phyloP scores from a whole-genome alignment of 1,140 invertebrate genomes.

The Bicyclus anynana region DNA sequence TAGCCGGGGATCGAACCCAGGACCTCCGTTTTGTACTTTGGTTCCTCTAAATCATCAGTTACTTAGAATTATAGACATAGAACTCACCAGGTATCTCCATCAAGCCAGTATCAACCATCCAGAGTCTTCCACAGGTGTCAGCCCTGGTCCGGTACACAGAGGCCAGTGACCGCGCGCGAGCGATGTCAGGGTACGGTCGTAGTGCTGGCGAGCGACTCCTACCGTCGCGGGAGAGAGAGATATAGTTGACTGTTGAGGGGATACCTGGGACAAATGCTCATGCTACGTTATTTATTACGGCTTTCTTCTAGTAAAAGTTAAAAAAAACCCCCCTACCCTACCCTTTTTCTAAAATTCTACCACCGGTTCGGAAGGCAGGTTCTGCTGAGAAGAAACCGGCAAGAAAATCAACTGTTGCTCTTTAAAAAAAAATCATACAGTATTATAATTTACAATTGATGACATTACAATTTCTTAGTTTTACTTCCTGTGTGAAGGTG shows the following conservation, averaged over 20 bases:
- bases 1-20: background rate
- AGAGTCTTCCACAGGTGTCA: constrained; percentile 83
- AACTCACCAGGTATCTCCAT: constrained; percentile 72
- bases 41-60: too few species aligned
- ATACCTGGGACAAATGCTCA: constrained; percentile 69
- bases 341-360: too few species aligned
- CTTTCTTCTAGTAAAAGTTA: too few species aligned
- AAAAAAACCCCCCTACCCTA: too few species aligned
- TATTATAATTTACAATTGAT: too few species aligned
- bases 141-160: constrained; percentile 83
- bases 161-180: constrained; percentile 71
- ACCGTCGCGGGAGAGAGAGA: constrained; percentile 53
- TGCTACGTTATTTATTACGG: background rate
- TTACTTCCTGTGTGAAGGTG: too few species aligned
- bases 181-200: constrained; percentile 79
- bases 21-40: background rate
- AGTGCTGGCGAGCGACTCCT: constrained; percentile 48
- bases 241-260: constrained; percentile 83
- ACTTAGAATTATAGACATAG: background rate
- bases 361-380: too few species aligned
- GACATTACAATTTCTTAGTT: too few species aligned
- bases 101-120: constrained; percentile 85
- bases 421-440: too few species aligned
- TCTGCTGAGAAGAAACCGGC: too few species aligned
- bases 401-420: too few species aligned